phyloP scores from a whole-genome alignment of 2,888 invertebrate genomes.

The Schizotus pectinicornis region DNA sequence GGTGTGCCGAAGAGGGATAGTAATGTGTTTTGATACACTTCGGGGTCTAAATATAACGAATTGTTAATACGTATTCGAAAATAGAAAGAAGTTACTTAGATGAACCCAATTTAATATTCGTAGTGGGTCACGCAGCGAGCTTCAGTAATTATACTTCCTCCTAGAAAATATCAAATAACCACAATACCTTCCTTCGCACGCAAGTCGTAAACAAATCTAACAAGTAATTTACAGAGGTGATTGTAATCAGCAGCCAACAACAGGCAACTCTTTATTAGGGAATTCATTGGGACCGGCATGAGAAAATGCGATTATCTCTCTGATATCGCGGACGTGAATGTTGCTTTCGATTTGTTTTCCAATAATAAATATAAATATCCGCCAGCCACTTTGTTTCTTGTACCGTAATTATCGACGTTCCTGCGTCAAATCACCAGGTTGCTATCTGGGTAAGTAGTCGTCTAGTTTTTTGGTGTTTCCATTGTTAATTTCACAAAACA shows the following conservation, averaged over 20 bases:
- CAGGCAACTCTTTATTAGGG: slow-evolving; percentile 25
- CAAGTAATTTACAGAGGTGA: slow-evolving; percentile 35
- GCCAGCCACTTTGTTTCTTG: slow-evolving; percentile 1
- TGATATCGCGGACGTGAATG: slow-evolving; percentile 1
- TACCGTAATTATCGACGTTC: background rate
- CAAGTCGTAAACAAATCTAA: slow-evolving; percentile 37
- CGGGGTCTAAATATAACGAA: slow-evolving; percentile 15
- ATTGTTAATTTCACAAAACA: too few relatives aligned
- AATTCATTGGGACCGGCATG: slow-evolving; percentile 13
- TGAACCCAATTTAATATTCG: slow-evolving; percentile 26
- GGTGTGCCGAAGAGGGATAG: slow-evolving; percentile 8
- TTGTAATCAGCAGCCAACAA: slow-evolving; percentile 34
- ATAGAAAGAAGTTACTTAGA: slow-evolving; percentile 17
- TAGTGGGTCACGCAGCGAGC: slow-evolving; percentile 27
- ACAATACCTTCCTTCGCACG: slow-evolving; percentile 36
- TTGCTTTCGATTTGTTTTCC: slow-evolving; percentile 16
- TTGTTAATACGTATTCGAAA: slow-evolving; percentile 11
- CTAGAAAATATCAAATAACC: slow-evolving; percentile 30
- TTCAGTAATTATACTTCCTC: slow-evolving; percentile 35
- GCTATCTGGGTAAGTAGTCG: too few relatives aligned
- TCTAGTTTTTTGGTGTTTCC: too few relatives aligned
- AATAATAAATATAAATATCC: slow-evolving; percentile 8
- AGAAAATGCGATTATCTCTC: slow-evolving; percentile 18
- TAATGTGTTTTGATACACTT: slow-evolving; percentile 11
- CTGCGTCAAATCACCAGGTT: too few relatives aligned